A percentile compares a stretch with the other conserved stretches of the same genome.
These are phyloP conservation scores for Corythaixoides concolor DNA, from an alignment of 2,113 vertebrate genomes.

Conservation along the genomic window DNA sequence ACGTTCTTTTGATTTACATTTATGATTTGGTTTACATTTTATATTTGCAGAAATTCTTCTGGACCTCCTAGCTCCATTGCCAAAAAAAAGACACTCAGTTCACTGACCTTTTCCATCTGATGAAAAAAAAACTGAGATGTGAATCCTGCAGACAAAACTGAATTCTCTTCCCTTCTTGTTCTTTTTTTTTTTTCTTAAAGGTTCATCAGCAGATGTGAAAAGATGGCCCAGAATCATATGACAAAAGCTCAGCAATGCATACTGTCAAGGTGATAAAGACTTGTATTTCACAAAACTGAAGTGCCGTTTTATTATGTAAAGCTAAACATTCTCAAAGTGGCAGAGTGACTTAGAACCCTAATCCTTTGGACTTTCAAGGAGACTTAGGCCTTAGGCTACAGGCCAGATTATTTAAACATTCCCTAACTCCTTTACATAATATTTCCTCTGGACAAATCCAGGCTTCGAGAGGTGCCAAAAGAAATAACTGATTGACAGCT, in stretches of 20 bases:
- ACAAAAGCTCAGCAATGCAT: not conserved
- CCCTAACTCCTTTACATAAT: not conserved
- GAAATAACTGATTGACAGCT: not conserved
- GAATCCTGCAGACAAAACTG: not conserved
- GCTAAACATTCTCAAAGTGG: not conserved
- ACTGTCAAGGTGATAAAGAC: not conserved
- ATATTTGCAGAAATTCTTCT: constrained; percentile 26
- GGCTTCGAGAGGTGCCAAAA: not conserved
- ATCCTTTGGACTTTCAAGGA: not conserved
- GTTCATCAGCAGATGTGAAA: not conserved
- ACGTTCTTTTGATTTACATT: not conserved
- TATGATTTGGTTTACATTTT: not conserved
- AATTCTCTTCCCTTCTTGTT: not conserved
- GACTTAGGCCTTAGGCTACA: not conserved
- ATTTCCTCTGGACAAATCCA: not conserved
- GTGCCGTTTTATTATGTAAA: not conserved
- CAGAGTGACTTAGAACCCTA: not conserved
- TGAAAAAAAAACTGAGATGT: not conserved
- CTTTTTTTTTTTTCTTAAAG: not conserved
- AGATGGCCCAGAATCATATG: not conserved
- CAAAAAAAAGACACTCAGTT: not conserved
- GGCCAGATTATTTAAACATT: not conserved
- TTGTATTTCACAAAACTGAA: not conserved
- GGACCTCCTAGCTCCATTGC: not conserved
- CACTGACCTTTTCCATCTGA: not conserved